phyloP scores from a whole-genome alignment of 2,797 vertebrate species.

The Danionella dracula region DNA sequence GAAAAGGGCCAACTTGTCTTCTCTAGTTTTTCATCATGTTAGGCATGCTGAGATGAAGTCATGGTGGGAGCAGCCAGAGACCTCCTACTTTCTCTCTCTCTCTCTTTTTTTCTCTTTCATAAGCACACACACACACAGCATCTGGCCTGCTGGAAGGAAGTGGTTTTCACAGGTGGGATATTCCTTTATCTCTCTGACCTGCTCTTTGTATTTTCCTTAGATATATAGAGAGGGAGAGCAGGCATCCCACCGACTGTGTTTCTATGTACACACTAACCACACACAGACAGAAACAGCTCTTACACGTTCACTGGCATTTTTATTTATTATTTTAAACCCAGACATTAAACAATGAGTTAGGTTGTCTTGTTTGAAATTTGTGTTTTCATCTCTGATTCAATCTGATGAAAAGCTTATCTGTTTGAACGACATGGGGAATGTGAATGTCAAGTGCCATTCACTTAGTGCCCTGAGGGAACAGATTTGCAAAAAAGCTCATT shows the following conservation, averaged over 20 bases:
- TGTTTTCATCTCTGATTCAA: slow-evolving; percentile 12
- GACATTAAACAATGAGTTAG: not conserved
- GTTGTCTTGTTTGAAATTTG: slow-evolving; percentile 13
- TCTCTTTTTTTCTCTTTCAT: not conserved
- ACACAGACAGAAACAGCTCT: slow-evolving; percentile 13
- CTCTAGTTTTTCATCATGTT: slow-evolving; percentile 28
- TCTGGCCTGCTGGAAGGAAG: slow-evolving; percentile 46
- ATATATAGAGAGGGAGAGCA: not conserved
- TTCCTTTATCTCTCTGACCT: slow-evolving; percentile 33
- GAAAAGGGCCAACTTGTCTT: slow-evolving; percentile 7
- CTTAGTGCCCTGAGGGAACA: slow-evolving; percentile 49
- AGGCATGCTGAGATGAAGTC: slow-evolving; percentile 44
- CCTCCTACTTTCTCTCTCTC: slow-evolving; percentile 17
- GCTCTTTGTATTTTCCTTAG: not conserved
- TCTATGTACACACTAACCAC: slow-evolving; percentile 26
- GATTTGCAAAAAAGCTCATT: slow-evolving; percentile 45
- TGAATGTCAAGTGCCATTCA: slow-evolving; percentile 38
- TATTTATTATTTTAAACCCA: slow-evolving; percentile 27
- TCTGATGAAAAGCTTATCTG: slow-evolving; percentile 2
- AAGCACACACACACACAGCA: not conserved
- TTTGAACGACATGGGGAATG: slow-evolving; percentile 42
- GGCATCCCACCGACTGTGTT: slow-evolving; percentile 28
- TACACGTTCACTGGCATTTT: not conserved
- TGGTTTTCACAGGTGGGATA: slow-evolving; percentile 37
- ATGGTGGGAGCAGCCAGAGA: slow-evolving; percentile 29